Conservation (phyloP, 2,113 vertebrate genomes). For the Pyrgilauda ruficollis region DNA sequence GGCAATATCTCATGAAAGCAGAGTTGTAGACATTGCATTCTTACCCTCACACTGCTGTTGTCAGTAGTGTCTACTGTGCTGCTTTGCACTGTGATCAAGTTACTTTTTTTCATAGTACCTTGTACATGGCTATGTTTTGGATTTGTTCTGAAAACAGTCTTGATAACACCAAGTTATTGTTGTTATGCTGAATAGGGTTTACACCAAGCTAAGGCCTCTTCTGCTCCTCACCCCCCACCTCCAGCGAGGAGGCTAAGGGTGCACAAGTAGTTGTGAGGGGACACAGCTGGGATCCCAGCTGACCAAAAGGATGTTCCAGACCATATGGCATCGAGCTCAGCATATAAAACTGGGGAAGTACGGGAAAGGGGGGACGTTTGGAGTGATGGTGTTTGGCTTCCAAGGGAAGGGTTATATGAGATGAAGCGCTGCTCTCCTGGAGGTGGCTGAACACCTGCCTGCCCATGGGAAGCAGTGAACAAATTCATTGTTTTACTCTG, state of each 20-base stretch:
- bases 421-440: no score
- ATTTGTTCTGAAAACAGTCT: not conserved
- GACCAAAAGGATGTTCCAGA: not conserved
- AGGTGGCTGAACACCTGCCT: no score
- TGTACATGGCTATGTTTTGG: not conserved
- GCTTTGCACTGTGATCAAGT: not conserved
- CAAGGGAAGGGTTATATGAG: no score
- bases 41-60: not conserved
- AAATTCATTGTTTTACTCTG: not conserved
- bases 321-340: not conserved
- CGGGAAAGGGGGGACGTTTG: not conserved
- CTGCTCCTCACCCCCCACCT: not conserved
- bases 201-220: not conserved
- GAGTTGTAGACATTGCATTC: not conserved
- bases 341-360: not conserved
- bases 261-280: not conserved
- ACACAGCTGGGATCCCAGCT: no score
- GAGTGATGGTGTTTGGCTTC: not conserved
- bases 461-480: no score
- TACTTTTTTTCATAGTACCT: not conserved
- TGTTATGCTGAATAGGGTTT: not conserved
- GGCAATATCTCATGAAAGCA: not conserved
- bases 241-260: not conserved
- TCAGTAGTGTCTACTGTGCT: not conserved
- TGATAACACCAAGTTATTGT: not conserved